These are phyloP conservation scores for Conistra vaccinii DNA, from an alignment of 2,888 invertebrate species.

Conservation along the genomic window DNA sequence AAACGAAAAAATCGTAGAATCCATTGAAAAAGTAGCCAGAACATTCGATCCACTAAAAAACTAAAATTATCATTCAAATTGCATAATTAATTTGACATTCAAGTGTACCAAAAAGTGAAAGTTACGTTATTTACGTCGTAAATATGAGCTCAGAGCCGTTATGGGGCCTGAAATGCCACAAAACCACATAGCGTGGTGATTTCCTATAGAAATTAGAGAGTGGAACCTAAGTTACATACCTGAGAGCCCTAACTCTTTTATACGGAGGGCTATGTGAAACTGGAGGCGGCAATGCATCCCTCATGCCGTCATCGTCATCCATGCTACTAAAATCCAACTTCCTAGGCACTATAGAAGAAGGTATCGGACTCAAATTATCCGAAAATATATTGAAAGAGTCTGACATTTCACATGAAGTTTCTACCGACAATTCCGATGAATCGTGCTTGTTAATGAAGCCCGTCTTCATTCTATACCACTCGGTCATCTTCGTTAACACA, in stretches of 20 bases:
- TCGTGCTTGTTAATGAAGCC: conserved; percentile 81
- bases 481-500: conserved; percentile 84
- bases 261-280: conserved; percentile 89
- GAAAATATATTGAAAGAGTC: conserved; percentile 91
- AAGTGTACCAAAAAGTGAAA: conserved; percentile 47
- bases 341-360: conserved; percentile 89
- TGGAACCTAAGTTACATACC: conserved; percentile 78
- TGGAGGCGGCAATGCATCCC: conserved; percentile 78
- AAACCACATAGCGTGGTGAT: conserved; percentile 72
- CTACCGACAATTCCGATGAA: conserved; percentile 90
- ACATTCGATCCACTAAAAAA: conserved; percentile 6
- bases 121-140: conserved; percentile 39
- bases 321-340: conserved; percentile 90
- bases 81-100: conserved; percentile 34
- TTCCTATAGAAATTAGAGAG: conserved; percentile 59
- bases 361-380: conserved; percentile 91
- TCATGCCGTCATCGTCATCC: conserved; percentile 86
- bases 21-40: neutral
- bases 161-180: neutral
- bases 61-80: conserved; percentile 26
- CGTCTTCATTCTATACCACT: conserved; percentile 87
- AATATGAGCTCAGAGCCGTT: neutral
- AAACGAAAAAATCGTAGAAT: neutral
- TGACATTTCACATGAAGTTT: conserved; percentile 92
- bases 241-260: conserved; percentile 90